Evolutionary conservation across 2,113 vertebrate genomes (phyloP).

Genomic region (Heterotilapia buettikoferi): DNA sequence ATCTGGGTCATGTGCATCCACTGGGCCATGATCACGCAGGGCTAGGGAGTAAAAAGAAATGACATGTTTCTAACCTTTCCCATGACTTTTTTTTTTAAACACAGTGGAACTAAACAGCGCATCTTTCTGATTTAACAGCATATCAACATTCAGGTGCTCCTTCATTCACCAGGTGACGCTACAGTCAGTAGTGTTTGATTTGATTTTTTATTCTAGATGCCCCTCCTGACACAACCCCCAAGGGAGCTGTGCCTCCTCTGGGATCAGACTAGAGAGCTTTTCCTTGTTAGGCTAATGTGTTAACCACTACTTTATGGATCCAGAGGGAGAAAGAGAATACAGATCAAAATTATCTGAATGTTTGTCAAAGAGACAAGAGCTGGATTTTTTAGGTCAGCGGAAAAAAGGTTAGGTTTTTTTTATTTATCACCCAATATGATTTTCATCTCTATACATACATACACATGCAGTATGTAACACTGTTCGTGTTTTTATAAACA

Average conservation of each 20-base stretch:
- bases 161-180: accelerated
- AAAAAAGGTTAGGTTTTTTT: accelerated
- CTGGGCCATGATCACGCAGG: slow-evolving; percentile 65
- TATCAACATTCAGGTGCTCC: not conserved
- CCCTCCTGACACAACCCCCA: not conserved
- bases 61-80: not conserved
- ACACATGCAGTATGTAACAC: not conserved
- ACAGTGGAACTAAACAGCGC: accelerated
- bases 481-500: not conserved
- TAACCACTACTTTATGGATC: not conserved
- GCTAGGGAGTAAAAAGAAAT: slow-evolving; percentile 13
- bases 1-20: slow-evolving; percentile 67
- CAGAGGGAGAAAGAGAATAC: not conserved
- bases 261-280: not conserved
- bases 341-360: not conserved
- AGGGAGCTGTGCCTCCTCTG: not conserved
- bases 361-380: not conserved
- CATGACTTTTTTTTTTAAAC: not conserved
- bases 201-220: not conserved
- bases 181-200: not conserved
- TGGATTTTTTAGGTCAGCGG: accelerated
- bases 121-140: not conserved
- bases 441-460: not conserved
- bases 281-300: not conserved
- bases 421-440: not conserved